Evolutionary conservation across 2,888 invertebrate species (phyloP).

Genomic region (Mimas tiliae): DNA sequence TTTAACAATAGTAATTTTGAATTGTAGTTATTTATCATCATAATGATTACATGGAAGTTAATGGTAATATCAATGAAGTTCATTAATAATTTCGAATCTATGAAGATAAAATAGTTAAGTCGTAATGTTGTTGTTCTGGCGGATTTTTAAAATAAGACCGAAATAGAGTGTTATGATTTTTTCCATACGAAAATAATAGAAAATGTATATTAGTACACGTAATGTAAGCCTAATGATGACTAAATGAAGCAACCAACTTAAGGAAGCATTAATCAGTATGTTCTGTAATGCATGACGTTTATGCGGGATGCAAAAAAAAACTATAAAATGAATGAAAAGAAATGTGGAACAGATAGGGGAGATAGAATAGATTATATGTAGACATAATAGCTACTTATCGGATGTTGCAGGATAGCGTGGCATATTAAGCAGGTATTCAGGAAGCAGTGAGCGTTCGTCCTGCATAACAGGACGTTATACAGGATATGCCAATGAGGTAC

Average conservation of each 20-base stretch:
- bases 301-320: background rate
- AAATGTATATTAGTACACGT: no score
- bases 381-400: constrained; percentile 43
- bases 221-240: background rate
- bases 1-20: background rate
- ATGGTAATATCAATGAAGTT: background rate
- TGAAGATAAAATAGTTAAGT: no score
- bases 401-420: constrained; percentile 42
- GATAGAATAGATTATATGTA: constrained; percentile 21
- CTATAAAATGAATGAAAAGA: background rate
- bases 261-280: constrained; percentile 6
- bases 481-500: constrained; percentile 24
- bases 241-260: background rate
- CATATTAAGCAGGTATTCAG: constrained; percentile 57
- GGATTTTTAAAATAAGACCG: no score
- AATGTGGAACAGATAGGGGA: constrained; percentile 1
- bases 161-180: no score
- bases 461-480: constrained; percentile 43
- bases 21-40: background rate
- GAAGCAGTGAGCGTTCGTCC: constrained; percentile 42
- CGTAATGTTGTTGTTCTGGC: no score
- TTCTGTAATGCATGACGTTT: background rate
- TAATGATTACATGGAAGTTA: background rate
- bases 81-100: background rate
- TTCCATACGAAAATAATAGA: no score